phyloP scores from a whole-genome alignment of 2,888 invertebrate species.

The Rhagonycha fulva region DNA sequence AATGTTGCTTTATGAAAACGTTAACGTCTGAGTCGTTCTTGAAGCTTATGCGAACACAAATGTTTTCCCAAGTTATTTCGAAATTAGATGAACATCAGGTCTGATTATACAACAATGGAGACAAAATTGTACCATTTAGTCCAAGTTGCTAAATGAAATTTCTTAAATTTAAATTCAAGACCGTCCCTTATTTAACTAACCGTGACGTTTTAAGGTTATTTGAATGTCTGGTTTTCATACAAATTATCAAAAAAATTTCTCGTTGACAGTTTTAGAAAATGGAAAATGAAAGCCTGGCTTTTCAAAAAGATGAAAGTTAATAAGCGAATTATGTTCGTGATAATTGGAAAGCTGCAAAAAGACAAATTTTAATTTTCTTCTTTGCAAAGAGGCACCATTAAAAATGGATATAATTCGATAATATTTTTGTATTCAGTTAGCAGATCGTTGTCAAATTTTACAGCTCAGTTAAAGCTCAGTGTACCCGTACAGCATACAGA shows the following conservation, averaged over 20 bases:
- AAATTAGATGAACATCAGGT: neutral
- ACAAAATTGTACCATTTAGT: slow-evolving; percentile 1
- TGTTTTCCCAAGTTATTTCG: neutral
- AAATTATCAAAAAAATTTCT: neutral
- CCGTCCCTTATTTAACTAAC: neutral
- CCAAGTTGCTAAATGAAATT: neutral
- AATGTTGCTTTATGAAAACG: neutral
- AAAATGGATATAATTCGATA: neutral
- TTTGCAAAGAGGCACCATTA: neutral
- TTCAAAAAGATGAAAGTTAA: no score
- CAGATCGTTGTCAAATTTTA: neutral
- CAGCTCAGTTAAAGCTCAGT: neutral
- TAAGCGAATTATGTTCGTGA: neutral
- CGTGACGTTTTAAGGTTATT: neutral
- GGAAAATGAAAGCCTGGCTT: neutral
- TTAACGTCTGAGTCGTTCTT: neutral
- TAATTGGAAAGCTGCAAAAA: neutral
- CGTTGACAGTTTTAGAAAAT: neutral
- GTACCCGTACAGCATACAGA: neutral
- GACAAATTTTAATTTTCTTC: neutral
- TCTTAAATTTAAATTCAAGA: neutral
- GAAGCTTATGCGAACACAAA: slow-evolving; percentile 1
- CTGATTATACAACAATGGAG: neutral
- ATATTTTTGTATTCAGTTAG: neutral
- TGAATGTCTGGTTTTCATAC: neutral